Percentiles rank a stretch among this genome's conserved stretches.
These are phyloP conservation scores for Rhamphomyia laevipes DNA, from an alignment of 2,888 invertebrate genomes.

Conservation along the genomic window DNA sequence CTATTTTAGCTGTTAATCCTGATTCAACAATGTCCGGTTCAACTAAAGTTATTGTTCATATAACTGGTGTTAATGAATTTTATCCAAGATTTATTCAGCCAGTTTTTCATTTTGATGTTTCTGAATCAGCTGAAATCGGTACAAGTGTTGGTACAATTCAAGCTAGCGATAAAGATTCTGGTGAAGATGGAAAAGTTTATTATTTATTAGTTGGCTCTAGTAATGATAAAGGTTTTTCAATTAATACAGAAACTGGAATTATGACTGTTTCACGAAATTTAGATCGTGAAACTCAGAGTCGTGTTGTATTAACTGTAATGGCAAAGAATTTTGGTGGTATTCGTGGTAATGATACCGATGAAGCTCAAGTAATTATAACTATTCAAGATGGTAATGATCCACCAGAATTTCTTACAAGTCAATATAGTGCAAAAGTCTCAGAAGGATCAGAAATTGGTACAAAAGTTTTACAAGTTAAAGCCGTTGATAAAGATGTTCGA, in stretches of 20 bases:
- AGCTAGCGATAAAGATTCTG: slow-evolving; percentile 81
- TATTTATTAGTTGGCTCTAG: slow-evolving; percentile 90
- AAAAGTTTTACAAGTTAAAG: slow-evolving; percentile 64
- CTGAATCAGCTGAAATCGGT: slow-evolving; percentile 80
- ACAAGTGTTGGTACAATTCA: slow-evolving; percentile 75
- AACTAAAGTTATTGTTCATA: slow-evolving; percentile 58
- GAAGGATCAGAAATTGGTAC: slow-evolving; percentile 70
- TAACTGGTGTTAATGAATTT: slow-evolving; percentile 79
- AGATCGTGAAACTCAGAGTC: slow-evolving; percentile 78
- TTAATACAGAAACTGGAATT: slow-evolving; percentile 72
- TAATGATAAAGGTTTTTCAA: slow-evolving; percentile 80
- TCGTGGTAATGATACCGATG: slow-evolving; percentile 88
- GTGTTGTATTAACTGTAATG: slow-evolving; percentile 81
- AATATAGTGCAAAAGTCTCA: slow-evolving; percentile 67
- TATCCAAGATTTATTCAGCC: slow-evolving; percentile 81
- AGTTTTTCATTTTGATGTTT: slow-evolving; percentile 84
- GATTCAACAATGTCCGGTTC: slow-evolving; percentile 68
- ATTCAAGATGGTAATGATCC: slow-evolving; percentile 96
- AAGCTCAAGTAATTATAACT: slow-evolving; percentile 84
- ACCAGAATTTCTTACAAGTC: slow-evolving; percentile 72
- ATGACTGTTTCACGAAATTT: slow-evolving; percentile 71
- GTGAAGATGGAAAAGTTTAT: slow-evolving; percentile 77
- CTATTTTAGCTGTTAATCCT: slow-evolving; percentile 76
- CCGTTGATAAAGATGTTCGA: slow-evolving; percentile 82
- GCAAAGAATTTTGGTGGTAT: slow-evolving; percentile 93